Evolutionary conservation across 2,888 invertebrate species (phyloP).

Genomic region (Leptopilina drosophilae): DNA sequence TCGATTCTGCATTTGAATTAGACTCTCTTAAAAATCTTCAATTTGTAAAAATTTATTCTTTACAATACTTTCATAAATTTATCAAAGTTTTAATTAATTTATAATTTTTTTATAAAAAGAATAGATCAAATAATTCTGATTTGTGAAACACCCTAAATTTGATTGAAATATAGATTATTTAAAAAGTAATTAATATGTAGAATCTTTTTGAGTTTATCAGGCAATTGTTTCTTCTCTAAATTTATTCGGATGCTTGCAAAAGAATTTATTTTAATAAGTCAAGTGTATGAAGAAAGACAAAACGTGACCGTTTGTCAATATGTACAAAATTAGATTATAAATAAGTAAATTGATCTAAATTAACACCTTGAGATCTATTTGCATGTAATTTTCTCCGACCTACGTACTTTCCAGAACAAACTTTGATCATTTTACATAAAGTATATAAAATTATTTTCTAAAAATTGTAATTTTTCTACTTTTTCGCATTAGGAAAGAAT

Average conservation of each 20-base stretch:
- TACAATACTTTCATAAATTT: too few species aligned
- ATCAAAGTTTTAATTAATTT: too few species aligned
- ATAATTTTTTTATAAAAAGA: too few species aligned
- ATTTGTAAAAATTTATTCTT: neutral
- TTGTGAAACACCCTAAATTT: too few species aligned
- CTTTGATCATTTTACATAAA: neutral
- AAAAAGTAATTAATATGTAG: too few species aligned
- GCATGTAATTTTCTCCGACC: constrained; percentile 18
- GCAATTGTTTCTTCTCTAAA: neutral
- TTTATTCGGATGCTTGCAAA: constrained; percentile 20
- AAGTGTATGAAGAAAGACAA: neutral
- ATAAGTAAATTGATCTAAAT: constrained; percentile 25
- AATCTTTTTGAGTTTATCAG: too few species aligned
- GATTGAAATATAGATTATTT: too few species aligned
- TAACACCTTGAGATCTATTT: constrained; percentile 37
- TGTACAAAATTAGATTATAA: constrained; percentile 21
- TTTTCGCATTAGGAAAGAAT: neutral
- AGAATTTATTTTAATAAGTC: neutral
- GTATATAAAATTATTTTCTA: neutral
- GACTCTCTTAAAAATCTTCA: neutral
- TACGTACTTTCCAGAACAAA: constrained; percentile 8
- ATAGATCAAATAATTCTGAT: too few species aligned
- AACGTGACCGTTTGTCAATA: constrained; percentile 5
- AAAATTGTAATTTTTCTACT: too few species aligned
- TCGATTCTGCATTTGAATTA: constrained; percentile 1